Conservation (phyloP, 2,888 invertebrate genomes). For the Cantharis lateralis region DNA sequence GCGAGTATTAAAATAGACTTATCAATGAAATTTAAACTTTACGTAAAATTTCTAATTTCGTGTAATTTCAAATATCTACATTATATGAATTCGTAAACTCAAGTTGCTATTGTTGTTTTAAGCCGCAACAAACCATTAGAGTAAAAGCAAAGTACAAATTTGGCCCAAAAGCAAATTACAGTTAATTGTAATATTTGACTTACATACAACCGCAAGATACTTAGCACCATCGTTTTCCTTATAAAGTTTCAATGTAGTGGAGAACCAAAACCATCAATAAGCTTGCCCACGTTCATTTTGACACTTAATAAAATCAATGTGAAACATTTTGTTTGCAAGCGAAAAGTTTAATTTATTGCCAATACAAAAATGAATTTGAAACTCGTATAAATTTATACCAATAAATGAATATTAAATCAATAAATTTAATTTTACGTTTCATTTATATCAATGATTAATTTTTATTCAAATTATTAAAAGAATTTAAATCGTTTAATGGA, state of each 20-base stretch:
- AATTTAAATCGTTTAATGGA: background rate
- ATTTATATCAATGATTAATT: background rate
- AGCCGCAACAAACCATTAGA: constrained; percentile 49
- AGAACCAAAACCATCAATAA: constrained; percentile 23
- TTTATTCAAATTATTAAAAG: background rate
- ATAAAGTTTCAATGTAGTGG: constrained; percentile 38
- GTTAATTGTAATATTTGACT: constrained; percentile 50
- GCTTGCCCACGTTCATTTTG: constrained; percentile 5
- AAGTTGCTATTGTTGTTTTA: constrained; percentile 43
- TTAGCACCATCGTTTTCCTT: constrained; percentile 36
- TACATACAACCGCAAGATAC: constrained; percentile 40
- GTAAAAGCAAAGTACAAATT: constrained; percentile 22
- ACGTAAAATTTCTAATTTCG: constrained; percentile 41
- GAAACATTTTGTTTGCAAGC: constrained; percentile 9
- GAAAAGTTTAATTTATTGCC: constrained; percentile 13
- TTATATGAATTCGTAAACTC: constrained; percentile 42
- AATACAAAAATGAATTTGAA: background rate
- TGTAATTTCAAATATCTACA: constrained; percentile 34
- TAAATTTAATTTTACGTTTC: constrained; percentile 3
- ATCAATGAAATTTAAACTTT: constrained; percentile 41
- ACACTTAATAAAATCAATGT: constrained; percentile 4
- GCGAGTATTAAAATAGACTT: background rate
- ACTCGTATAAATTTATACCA: background rate
- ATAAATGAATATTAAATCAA: constrained; percentile 2
- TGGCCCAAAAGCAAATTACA: constrained; percentile 42